Base-by-base conservation (phyloP, 1,140 invertebrate species). In the Brachionus sp. region DNA sequence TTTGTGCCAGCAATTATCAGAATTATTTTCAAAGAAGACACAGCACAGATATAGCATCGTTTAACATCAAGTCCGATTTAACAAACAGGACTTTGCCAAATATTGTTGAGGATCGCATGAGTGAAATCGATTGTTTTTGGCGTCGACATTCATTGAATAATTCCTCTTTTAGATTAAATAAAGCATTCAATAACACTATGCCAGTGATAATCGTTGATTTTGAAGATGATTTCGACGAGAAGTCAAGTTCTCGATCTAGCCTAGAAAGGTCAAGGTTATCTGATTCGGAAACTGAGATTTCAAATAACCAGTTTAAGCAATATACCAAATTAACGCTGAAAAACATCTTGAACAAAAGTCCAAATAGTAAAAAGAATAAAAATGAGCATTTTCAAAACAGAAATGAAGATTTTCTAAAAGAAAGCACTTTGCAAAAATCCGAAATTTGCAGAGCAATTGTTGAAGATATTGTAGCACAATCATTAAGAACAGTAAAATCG, bases 311-410 rank as follows among this genome's bases (percentile, higher is more conserved):
- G 25, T 75, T 46, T 46, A 75, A 75, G 35, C 77, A 80, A 35
- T 80, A 80, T 13, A 44, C 77, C 37, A 80, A 80, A 66, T 29
- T 80, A 35, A 80, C 77, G 1, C 33, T 80, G 9, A 80, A 80
- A 62, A 80, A 62, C 13, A 0, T 80, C 25, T 29, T 80, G 23
- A 80, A 80, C 29, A 80, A 62, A 42, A 57, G 77, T 62, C 77
- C 77, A 37, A 35, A 13, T 10, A 80, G 23, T 25, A 10, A 44
- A 75, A 12, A 44, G 23, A 25, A 25, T 25, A 75, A 75, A 44
- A 50, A 46, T 25, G 39, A 75, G 23, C 16, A 46, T 25, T 23
- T 46, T 25, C 39, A 25, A 75, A 25, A 10, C 10, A n/a, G 23
- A 29, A 75, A 46, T 75, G 70, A 75, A 29, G 44, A 75, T 46